Conservation (phyloP, 2,888 invertebrate genomes). For the Rhagonycha fulva region DNA sequence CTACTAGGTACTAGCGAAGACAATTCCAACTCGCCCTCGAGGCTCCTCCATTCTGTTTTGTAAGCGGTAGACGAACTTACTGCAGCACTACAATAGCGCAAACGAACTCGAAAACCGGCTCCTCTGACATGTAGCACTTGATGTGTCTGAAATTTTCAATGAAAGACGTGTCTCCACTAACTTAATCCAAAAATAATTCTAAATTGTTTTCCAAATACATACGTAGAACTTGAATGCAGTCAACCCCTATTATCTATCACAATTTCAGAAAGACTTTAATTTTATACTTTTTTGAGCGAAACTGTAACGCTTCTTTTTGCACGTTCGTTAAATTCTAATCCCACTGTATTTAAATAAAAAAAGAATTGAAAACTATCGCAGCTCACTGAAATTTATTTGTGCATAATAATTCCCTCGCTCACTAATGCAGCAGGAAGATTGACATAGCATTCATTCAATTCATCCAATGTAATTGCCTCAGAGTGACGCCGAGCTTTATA, state of each 20-base stretch:
- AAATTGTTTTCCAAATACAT: constrained; percentile 9
- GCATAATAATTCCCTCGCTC: background rate
- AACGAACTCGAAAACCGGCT: constrained; percentile 25
- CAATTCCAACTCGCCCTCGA: constrained; percentile 23
- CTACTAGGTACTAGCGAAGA: constrained; percentile 12
- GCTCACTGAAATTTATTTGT: background rate
- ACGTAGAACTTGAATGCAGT: background rate
- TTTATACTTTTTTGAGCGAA: background rate
- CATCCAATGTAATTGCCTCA: constrained; percentile 3
- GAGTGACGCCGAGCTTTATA: constrained; percentile 1
- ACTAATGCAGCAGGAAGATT: background rate
- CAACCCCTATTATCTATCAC: background rate
- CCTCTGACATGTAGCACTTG: constrained; percentile 21
- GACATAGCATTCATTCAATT: constrained; percentile 9
- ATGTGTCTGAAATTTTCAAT: constrained; percentile 29
- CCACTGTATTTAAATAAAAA: background rate
- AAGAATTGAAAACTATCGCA: background rate
- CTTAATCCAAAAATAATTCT: constrained; percentile 13
- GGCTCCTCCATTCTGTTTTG: constrained; percentile 27
- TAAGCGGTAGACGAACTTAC: constrained; percentile 28
- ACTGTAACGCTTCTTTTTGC: background rate
- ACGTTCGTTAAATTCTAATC: background rate
- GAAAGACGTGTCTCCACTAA: constrained; percentile 24
- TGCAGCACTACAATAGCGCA: constrained; percentile 30
- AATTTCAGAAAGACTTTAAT: background rate